Conservation (phyloP, 2,113 vertebrate genomes). For the Colaptes auratus region DNA sequence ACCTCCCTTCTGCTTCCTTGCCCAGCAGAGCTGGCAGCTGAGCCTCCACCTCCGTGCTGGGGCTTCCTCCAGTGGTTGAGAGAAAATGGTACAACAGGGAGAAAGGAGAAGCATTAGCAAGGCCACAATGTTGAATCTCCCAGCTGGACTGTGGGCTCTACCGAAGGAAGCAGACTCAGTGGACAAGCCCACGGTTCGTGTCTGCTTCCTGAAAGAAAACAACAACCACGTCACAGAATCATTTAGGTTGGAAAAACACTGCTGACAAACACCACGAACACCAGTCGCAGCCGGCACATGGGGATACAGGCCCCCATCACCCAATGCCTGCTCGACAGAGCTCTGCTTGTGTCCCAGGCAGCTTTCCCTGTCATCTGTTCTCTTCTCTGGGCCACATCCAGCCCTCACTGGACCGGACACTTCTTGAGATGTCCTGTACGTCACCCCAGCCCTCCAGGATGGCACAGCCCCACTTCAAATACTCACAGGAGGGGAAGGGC, state of each 20-base stretch:
- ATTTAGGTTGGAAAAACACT: neutral
- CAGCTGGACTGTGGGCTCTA: slow-evolving; percentile 41
- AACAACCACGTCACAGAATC: neutral
- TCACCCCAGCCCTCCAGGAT: neutral
- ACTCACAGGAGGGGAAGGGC: neutral
- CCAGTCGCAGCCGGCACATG: rapidly evolving
- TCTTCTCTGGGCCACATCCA: neutral
- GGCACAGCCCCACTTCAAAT: too few relatives aligned
- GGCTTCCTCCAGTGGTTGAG: neutral
- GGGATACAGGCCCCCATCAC: rapidly evolving
- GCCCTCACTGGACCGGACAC: neutral
- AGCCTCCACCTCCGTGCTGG: rapidly evolving
- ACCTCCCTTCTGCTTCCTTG: neutral
- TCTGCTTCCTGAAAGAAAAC: slow-evolving; percentile 3
- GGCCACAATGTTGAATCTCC: neutral
- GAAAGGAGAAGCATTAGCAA: rapidly evolving
- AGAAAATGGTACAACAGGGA: neutral
- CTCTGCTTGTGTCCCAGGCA: rapidly evolving
- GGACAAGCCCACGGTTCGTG: rapidly evolving
- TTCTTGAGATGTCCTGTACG: neutral
- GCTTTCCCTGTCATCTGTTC: neutral
- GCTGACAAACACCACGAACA: neutral
- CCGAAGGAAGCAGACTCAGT: slow-evolving; percentile 46
- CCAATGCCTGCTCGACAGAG: neutral
- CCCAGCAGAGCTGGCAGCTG: rapidly evolving